These are phyloP conservation scores for Nymphicus hollandicus DNA, from an alignment of 2,113 vertebrate genomes.

Conservation along the genomic window DNA sequence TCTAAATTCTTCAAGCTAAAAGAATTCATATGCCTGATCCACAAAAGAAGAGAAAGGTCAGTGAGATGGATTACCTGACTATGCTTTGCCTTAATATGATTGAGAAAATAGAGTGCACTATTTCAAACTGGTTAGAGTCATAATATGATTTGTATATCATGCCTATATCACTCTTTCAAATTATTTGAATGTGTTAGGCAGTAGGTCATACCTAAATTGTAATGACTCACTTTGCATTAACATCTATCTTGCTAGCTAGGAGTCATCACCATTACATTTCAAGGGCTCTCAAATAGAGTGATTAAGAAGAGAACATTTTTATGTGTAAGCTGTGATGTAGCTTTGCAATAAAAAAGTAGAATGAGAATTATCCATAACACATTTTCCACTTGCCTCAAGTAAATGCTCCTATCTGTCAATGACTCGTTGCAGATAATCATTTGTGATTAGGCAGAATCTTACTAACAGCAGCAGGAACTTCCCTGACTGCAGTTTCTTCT, in stretches of 20 bases:
- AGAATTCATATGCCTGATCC: neutral
- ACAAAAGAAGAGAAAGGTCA: slow-evolving; percentile 19
- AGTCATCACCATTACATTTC: slow-evolving; percentile 21
- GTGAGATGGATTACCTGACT: neutral
- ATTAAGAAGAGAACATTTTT: slow-evolving; percentile 34
- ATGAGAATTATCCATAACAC: slow-evolving; percentile 30
- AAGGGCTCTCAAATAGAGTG: slow-evolving; percentile 20
- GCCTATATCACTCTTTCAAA: neutral
- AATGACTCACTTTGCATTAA: slow-evolving; percentile 41
- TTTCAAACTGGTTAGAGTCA: slow-evolving; percentile 15
- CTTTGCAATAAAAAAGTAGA: slow-evolving; percentile 27
- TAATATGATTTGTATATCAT: slow-evolving; percentile 30
- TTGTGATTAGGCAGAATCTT: neutral
- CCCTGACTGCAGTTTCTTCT: neutral
- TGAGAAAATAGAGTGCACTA: slow-evolving; percentile 16
- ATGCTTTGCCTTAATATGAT: slow-evolving; percentile 6
- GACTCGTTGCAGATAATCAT: neutral
- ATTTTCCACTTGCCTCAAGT: slow-evolving; percentile 20
- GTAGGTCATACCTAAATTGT: slow-evolving; percentile 38
- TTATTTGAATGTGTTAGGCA: slow-evolving; percentile 14
- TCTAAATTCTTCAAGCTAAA: neutral
- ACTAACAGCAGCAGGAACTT: neutral
- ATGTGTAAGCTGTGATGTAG: slow-evolving; percentile 31
- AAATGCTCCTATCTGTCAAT: neutral
- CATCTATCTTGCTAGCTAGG: neutral